Base-by-base conservation (phyloP, 2,888 invertebrate genomes). In the Erannis defoliaria region DNA sequence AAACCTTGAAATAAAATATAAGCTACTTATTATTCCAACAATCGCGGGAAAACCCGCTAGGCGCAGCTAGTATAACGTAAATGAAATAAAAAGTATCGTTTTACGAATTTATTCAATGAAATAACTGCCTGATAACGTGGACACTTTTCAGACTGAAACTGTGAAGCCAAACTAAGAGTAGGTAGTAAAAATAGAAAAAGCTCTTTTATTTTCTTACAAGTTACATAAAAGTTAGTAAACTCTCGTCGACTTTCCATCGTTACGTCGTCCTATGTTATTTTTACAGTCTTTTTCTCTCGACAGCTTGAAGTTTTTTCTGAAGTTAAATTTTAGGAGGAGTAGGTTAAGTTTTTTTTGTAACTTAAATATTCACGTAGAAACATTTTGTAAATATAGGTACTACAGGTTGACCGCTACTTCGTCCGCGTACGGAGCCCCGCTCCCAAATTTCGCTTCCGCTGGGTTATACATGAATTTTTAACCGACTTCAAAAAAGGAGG, bases 131-230 rank as follows among this genome's bases (percentile, higher is more conserved):
- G 8, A 14, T 21, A 5, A 49, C 23, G 21, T 35, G 8, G n/a
- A 14, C 21, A 23, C 14, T 9, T 31, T 40, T 29, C 8, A 9
- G 18, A 18, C 38, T 16, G 8, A 18, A 9, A n/a, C n/a, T 31
- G 16, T 14, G 18, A 19, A 40, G 4, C 4, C 21, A 19, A 40
- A 40, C 51, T 38, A 40, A 51, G 37, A 51, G 40, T 40, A 51
- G 40, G 40, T 40, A 51, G 40, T 29, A 51, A 29, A 40, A 51
- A 49, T 12, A 14, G 35, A 35, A 33, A 29, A 40, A n/a, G 40
- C n/a, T 18, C n/a, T 42, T 49, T 56, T 55, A 51, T 57, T 57
- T 50, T 57, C 50, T 51, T 29, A 16, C 40, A 29, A 53, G 18
- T 35, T 46, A 19, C 33, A 46, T 48, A 29, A 51, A 59, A 53